Evolutionary conservation across 2,797 vertebrate genomes (phyloP).

Genomic region (Remorina albescens): DNA sequence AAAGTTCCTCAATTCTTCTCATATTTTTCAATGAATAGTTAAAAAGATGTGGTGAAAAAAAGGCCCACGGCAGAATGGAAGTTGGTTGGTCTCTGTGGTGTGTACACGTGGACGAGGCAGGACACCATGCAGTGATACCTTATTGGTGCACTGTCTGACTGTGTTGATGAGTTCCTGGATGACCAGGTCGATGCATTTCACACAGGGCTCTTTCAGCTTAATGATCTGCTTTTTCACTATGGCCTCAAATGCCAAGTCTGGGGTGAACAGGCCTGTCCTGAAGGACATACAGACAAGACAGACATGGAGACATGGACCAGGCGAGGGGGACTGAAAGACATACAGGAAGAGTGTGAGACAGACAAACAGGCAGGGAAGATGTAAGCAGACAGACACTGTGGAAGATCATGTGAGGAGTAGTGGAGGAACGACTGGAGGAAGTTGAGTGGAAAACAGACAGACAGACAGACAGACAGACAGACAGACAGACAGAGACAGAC

Average conservation of each 20-base stretch:
- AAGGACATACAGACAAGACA: slow-evolving; percentile 74
- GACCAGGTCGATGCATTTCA: slow-evolving; percentile 98
- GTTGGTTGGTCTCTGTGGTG: slow-evolving; percentile 40
- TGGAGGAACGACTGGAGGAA: slow-evolving; percentile 13
- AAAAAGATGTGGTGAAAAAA: not conserved
- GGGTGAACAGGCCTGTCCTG: slow-evolving; percentile 98
- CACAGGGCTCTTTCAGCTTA: slow-evolving; percentile 98
- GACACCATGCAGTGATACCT: slow-evolving; percentile 87
- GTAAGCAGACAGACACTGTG: slow-evolving; percentile 14
- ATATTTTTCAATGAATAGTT: not conserved
- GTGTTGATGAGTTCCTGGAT: slow-evolving; percentile 98
- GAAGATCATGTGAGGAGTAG: slow-evolving; percentile 5
- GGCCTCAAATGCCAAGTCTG: slow-evolving; percentile 97
- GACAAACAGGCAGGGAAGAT: slow-evolving; percentile 29
- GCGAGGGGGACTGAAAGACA: slow-evolving; percentile 19
- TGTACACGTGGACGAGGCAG: slow-evolving; percentile 44
- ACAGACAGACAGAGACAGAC: not conserved
- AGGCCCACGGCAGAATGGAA: slow-evolving; percentile 34
- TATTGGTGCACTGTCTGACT: slow-evolving; percentile 95
- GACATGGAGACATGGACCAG: slow-evolving; percentile 60
- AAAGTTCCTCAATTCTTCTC: slow-evolving; percentile 3
- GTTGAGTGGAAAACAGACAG: slow-evolving; percentile 2
- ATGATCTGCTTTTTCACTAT: slow-evolving; percentile 99
- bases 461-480: slow-evolving; percentile 1
- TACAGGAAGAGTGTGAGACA: slow-evolving; percentile 38